phyloP scores from a whole-genome alignment of 2,113 vertebrate species.

The Piprites chloris region DNA sequence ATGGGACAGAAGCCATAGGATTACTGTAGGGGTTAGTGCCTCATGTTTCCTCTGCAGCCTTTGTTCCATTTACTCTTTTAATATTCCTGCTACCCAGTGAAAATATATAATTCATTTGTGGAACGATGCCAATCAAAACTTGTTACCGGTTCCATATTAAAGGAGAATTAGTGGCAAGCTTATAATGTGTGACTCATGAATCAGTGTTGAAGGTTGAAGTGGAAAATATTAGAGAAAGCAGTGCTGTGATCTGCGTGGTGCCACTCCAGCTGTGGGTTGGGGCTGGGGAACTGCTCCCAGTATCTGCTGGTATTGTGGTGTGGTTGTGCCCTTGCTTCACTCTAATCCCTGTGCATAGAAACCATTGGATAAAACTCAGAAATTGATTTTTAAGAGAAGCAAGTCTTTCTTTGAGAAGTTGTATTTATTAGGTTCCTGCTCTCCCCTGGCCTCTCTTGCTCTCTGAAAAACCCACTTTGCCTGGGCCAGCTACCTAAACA shows the following conservation, averaged over 20 bases:
- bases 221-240: not conserved
- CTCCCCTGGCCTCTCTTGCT: not conserved
- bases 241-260: accelerated
- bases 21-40: not conserved
- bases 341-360: not conserved
- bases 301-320: not conserved
- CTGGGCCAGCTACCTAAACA: not conserved
- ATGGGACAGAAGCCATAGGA: not conserved
- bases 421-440: not conserved
- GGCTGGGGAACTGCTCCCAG: not conserved
- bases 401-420: not conserved
- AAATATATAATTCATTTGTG: not conserved
- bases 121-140: not conserved
- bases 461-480: not conserved
- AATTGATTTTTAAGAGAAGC: not conserved
- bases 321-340: not conserved
- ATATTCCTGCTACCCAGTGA: not conserved
- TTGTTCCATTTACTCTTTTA: not conserved
- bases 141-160: not conserved
- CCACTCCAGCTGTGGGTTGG: not conserved
- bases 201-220: not conserved
- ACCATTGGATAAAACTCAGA: not conserved
- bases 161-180: not conserved
- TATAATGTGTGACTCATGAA: not conserved
- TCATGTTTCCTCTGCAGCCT: not conserved